Base-by-base conservation (phyloP, 2,113 vertebrate species). In the Theristicus caerulescens region DNA sequence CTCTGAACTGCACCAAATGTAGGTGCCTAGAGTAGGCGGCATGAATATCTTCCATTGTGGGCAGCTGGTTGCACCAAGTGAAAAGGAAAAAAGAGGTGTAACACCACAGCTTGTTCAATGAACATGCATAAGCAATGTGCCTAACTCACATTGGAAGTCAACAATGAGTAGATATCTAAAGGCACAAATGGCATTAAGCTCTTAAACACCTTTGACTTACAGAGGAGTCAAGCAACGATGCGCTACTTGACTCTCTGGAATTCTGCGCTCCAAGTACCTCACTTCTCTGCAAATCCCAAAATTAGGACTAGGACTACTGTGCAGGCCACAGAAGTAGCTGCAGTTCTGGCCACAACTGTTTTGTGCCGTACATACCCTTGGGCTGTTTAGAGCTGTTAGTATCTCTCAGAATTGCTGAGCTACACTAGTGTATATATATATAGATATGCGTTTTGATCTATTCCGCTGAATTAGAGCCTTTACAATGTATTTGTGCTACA, bases 291-390 rank as follows among this genome's bases (percentile, higher is more conserved):
- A 88, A 64, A 74, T 47, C 15, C 10, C 18, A 42, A 62, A 42
- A 55, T 47, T 69, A 44, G 26, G 13, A 42, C 16, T 58, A 69
- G 21, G 17, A 51, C 27, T 49, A 14, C 11, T 19, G 13, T 25
- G 8, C 19, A 72, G 47, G 21, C 34, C 29, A 51, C 36, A 71
- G 34, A 77, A 54, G 32, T 13, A 62, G 4, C 11, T 31, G 6
- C 11, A 25, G 77, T 91, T 76, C 59, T 72, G 26, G 26, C 11
- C 18, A 44, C 36, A 67, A 11, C 10, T n/a, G 6, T 19, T 86
- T 59, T 15, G 11, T 59, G 16, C 3, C 18, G 21, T 73, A 9
- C 0, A 0, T 29, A 65, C 2, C 7, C 10, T 38, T 52, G 15
- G 21, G 22, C 13, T 71, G 2, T 61, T 83, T 31, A 49, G 42